A percentile compares a stretch with the other conserved stretches of the same genome.
Conservation (phyloP, 2,888 invertebrate genomes). For the Archips xylosteana region DNA sequence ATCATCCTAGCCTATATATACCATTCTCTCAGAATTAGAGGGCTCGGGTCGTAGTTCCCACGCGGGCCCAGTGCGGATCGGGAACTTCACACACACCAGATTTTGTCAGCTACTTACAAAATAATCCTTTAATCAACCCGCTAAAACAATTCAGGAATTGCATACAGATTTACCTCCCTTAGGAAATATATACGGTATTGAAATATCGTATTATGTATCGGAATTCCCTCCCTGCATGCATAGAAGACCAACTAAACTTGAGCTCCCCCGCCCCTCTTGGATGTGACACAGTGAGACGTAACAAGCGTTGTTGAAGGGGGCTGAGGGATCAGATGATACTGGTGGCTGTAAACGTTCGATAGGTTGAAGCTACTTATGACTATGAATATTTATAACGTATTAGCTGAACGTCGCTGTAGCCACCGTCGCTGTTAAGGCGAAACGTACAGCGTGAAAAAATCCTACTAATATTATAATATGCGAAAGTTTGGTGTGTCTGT, state of each 20-base stretch:
- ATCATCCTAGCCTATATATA: no score
- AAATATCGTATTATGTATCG: conserved; percentile 81
- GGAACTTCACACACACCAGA: no score
- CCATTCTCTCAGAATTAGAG: no score
- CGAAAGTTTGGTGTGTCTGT: no score
- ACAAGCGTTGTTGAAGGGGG: conserved; percentile 43
- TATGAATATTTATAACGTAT: conserved; percentile 84
- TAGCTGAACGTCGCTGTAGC: conserved; percentile 72
- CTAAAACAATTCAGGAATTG: conserved; percentile 48
- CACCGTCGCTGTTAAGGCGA: conserved; percentile 68
- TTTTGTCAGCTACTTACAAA: no score
- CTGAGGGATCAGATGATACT: conserved; percentile 50
- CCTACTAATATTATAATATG: background rate
- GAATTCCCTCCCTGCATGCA: conserved; percentile 66
- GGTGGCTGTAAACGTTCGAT: conserved; percentile 72
- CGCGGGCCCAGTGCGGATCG: no score
- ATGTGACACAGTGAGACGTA: conserved; percentile 27
- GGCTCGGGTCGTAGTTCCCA: no score
- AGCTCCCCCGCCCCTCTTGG: conserved; percentile 48
- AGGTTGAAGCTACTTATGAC: conserved; percentile 79
- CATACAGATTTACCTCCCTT: conserved; percentile 65
- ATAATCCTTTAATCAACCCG: background rate
- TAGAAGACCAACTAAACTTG: conserved; percentile 56
- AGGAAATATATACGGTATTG: conserved; percentile 80
- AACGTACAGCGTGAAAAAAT: conserved; percentile 42